Conservation (phyloP, 2,113 vertebrate genomes). For the Anhinga rufa region DNA sequence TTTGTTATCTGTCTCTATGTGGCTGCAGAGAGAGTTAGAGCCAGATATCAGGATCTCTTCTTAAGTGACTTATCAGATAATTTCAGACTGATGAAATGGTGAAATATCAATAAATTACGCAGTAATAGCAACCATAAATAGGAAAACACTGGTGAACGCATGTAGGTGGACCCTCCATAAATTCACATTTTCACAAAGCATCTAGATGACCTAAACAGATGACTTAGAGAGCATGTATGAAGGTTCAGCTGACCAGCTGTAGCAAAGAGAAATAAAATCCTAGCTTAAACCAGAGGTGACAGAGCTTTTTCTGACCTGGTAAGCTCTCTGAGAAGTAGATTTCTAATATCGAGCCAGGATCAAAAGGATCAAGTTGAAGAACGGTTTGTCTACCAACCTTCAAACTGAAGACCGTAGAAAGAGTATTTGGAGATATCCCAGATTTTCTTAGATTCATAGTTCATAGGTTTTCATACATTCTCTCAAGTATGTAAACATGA, state of each 20-base stretch:
- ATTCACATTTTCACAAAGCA: not conserved
- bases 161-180: too few relatives aligned
- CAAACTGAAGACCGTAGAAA: not conserved
- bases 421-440: not conserved
- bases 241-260: not conserved
- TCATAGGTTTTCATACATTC: not conserved
- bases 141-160: not conserved
- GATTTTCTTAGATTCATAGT: not conserved
- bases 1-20: not conserved
- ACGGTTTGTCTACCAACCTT: not conserved
- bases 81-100: not conserved
- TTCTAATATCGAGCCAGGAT: not conserved
- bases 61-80: not conserved
- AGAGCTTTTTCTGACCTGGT: not conserved
- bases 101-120: not conserved
- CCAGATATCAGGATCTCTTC: not conserved
- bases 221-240: rapidly evolving
- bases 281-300: not conserved
- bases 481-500: not conserved
- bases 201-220: not conserved
- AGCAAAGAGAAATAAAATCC: not conserved
- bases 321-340: not conserved
- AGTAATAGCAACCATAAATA: not conserved
- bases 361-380: not conserved
- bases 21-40: not conserved